phyloP scores from a whole-genome alignment of 2,888 invertebrate species.

The Ganaspis brasiliensis region DNA sequence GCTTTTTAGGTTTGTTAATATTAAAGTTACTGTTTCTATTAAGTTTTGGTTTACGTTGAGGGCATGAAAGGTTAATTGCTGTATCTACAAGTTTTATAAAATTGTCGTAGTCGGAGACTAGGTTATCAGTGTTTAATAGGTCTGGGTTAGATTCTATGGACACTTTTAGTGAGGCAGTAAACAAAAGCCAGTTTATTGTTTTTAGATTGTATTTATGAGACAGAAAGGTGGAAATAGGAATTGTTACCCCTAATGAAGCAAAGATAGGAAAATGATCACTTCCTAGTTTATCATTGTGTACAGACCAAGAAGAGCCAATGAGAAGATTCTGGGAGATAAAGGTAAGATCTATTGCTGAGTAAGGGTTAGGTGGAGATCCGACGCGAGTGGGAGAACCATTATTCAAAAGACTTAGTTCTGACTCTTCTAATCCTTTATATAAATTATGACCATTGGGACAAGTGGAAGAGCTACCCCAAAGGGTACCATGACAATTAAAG shows the following conservation, averaged over 20 bases:
- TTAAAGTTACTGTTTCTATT: too few species aligned
- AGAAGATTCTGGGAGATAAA: background rate
- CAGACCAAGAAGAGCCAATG: background rate
- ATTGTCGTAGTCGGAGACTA: background rate
- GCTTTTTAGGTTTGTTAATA: background rate
- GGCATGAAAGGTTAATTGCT: background rate
- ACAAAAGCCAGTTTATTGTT: background rate
- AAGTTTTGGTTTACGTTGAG: too few species aligned
- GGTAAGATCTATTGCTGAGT: background rate
- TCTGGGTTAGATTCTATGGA: too few species aligned
- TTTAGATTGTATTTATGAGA: conserved; percentile 1
- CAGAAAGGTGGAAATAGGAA: background rate
- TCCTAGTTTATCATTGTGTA: background rate
- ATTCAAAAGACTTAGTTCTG: background rate
- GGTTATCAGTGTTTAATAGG: background rate
- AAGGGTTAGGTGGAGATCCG: background rate
- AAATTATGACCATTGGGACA: too few species aligned
- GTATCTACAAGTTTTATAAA: background rate
- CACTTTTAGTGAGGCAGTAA: background rate
- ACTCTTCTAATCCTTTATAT: too few species aligned
- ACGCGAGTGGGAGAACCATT: background rate
- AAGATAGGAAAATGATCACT: background rate
- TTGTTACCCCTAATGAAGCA: background rate
- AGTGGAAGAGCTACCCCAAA: too few species aligned
- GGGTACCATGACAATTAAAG: too few species aligned